phyloP scores from a whole-genome alignment of 2,888 invertebrate species.

The Chrysolina oricalcia region DNA sequence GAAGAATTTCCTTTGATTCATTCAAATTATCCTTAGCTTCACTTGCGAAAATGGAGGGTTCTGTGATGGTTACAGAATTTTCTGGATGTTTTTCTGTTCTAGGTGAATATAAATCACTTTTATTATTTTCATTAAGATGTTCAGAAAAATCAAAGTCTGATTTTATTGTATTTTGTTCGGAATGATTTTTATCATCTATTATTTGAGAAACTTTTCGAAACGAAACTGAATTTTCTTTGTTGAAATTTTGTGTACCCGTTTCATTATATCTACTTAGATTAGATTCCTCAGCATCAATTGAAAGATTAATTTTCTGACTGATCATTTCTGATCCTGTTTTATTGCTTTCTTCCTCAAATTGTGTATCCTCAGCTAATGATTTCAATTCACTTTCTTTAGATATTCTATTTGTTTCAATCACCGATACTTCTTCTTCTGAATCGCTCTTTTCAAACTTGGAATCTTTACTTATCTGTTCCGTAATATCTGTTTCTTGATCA shows the following conservation, averaged over 20 bases:
- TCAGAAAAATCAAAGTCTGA: not conserved
- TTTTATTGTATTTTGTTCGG: not conserved
- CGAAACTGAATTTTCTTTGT: slow-evolving; percentile 1
- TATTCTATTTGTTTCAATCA: slow-evolving; percentile 45
- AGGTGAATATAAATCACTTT: not conserved
- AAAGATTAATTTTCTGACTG: not conserved
- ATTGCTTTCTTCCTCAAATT: not conserved
- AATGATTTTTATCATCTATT: not conserved
- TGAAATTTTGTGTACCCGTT: slow-evolving; percentile 7
- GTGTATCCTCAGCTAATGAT: not conserved
- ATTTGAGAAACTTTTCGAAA: not conserved
- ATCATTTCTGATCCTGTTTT: not conserved
- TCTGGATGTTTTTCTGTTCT: not conserved
- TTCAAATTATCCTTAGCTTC: slow-evolving; percentile 39
- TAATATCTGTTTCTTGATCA: slow-evolving; percentile 22
- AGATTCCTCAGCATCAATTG: not conserved
- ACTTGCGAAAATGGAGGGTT: not conserved
- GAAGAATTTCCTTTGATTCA: slow-evolving; percentile 42
- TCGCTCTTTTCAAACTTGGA: slow-evolving; percentile 37
- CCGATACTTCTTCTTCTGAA: slow-evolving; percentile 45
- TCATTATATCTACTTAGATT: not conserved
- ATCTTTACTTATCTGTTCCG: slow-evolving; percentile 31
- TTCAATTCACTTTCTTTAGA: slow-evolving; percentile 15
- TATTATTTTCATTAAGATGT: not conserved
- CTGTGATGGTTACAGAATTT: not conserved